Conservation (phyloP, 92 coral and sea anemone species). For the Phymanthus crucifer region DNA sequence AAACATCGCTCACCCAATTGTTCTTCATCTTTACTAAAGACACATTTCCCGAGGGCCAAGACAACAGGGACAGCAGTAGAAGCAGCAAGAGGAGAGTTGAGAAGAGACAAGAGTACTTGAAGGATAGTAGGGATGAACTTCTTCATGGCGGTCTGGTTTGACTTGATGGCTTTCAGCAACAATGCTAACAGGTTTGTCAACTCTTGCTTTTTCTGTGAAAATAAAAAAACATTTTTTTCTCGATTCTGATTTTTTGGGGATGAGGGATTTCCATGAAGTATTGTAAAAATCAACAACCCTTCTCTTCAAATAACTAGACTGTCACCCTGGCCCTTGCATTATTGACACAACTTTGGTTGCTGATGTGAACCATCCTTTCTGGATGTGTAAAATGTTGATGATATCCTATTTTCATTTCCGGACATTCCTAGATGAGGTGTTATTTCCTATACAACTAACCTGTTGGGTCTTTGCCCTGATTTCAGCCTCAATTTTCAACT, state of each 20-base stretch:
- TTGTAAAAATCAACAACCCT: too few species aligned
- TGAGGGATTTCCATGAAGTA: too few species aligned
- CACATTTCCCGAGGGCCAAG: constrained; percentile 70
- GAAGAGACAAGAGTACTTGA: constrained; percentile 59
- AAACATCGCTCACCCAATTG: constrained; percentile 62
- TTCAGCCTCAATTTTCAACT: constrained; percentile 80
- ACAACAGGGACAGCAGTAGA: constrained; percentile 60
- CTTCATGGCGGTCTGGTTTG: constrained; percentile 69
- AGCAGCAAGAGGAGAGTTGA: constrained; percentile 86
- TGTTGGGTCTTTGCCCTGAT: constrained; percentile 70
- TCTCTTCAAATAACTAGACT: too few species aligned
- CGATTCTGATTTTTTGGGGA: too few species aligned
- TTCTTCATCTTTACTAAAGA: constrained; percentile 47
- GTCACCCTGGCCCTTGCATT: too few species aligned
- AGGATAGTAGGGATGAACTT: constrained; percentile 62
- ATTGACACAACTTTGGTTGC: too few species aligned
- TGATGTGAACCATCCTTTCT: too few species aligned
- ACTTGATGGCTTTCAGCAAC: constrained; percentile 56
- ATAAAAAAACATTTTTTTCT: background rate
- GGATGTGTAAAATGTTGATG: too few species aligned
- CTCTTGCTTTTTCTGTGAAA: constrained; percentile 55
- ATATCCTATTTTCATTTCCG: too few species aligned
- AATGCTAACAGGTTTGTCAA: constrained; percentile 58
- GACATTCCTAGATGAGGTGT: too few species aligned
- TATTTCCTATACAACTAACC: constrained; percentile 45